Evolutionary conservation across 30 jellyfish, hydroid and myxozoan species (phyloP).

Genomic region (Aurelia aurita complex sp. Pacific): DNA sequence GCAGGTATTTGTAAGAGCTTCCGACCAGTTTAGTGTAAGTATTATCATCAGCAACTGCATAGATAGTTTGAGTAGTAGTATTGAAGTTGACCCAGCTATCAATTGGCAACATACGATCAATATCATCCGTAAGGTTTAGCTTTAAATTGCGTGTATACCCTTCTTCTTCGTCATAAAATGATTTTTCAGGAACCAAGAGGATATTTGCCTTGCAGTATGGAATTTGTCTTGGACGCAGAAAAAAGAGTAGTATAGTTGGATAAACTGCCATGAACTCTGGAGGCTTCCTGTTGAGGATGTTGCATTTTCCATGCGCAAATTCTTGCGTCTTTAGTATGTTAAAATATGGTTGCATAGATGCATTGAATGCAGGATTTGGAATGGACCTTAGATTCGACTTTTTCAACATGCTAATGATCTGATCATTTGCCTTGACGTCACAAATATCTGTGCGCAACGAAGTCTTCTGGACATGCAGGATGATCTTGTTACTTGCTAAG

Average conservation of each 20-base stretch:
- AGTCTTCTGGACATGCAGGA: constrained; percentile 59
- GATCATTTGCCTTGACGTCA: constrained; percentile 51
- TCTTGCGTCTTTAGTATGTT: constrained; percentile 19
- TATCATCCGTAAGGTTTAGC: constrained; percentile 11
- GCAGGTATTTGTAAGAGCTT: constrained; percentile 1
- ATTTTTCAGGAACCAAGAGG: constrained; percentile 55
- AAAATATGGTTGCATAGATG: constrained; percentile 84
- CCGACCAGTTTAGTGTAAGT: constrained; percentile 1
- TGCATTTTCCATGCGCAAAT: constrained; percentile 51
- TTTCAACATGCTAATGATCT: constrained; percentile 29
- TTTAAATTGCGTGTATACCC: constrained; percentile 74
- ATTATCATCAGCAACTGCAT: constrained; percentile 42
- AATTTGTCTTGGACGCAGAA: neutral
- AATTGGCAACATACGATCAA: constrained; percentile 11
- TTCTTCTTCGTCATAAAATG: constrained; percentile 88
- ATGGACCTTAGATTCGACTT: neutral
- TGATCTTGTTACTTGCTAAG: constrained; percentile 20
- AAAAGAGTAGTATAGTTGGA: constrained; percentile 6
- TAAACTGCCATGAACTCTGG: constrained; percentile 48
- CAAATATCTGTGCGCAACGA: constrained; percentile 69
- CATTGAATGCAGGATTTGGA: constrained; percentile 42
- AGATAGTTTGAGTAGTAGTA: constrained; percentile 37
- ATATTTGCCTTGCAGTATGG: constrained; percentile 28
- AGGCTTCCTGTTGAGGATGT: constrained; percentile 17
- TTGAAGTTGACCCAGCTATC: constrained; percentile 53